These are phyloP conservation scores for Tragelaphus buxtoni DNA, from an alignment of 2,113 vertebrate genomes.

Conservation along the genomic window DNA sequence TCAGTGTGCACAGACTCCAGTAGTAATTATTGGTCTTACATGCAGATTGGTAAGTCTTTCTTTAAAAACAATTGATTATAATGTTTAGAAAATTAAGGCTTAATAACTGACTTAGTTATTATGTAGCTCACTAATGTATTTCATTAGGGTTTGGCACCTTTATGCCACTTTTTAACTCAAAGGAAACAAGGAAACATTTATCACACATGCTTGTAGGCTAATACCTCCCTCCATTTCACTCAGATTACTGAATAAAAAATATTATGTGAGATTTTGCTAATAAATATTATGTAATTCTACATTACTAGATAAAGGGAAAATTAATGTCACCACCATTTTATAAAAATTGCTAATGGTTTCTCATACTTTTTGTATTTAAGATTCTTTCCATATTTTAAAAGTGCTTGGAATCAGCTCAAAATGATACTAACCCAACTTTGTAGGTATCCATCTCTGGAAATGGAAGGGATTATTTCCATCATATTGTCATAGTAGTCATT, in stretches of 20 bases:
- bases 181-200: not conserved
- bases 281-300: not conserved
- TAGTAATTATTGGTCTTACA: constrained; percentile 93
- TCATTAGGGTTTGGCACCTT: not conserved
- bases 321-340: not conserved
- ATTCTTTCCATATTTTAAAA: not conserved
- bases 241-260: not conserved
- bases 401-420: not conserved
- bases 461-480: not conserved
- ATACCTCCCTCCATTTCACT: not conserved
- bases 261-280: not conserved
- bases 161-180: not conserved
- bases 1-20: constrained; percentile 94
- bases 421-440: not conserved
- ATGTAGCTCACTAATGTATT: not conserved
- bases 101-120: not conserved
- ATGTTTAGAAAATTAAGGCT: not conserved
- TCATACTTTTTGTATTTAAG: not conserved
- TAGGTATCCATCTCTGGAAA: not conserved
- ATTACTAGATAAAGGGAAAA: not conserved
- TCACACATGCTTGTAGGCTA: not conserved
- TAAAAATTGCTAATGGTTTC: not conserved
- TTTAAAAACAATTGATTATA: not conserved
- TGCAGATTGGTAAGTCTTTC: constrained; percentile 89
- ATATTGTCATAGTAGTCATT: not conserved